Base-by-base conservation (phyloP, 2,888 invertebrate genomes). In the Standfussiana lucernea region DNA sequence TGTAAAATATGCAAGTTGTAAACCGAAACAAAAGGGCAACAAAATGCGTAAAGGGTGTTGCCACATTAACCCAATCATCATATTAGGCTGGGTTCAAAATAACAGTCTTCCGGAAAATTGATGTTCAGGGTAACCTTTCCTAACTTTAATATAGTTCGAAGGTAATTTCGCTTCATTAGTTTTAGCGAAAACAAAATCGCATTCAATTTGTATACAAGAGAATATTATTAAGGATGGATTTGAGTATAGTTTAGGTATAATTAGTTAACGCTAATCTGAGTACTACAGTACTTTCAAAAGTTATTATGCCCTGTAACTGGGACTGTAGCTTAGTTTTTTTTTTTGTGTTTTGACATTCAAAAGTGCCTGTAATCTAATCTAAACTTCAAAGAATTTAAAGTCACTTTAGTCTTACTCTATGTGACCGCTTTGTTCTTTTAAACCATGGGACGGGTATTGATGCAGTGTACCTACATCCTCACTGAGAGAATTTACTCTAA, bases 131-230 rank as follows among this genome's bases (percentile, higher is more conserved):
- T 32, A 85, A 70, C 81, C 62, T 72, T 75, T 68, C 69, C 69
- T 64, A 77, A 82, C 77, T 82, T 79, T 80, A 79, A 79, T 76
- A 82, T 77, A 77, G 75, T 79, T 78, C n/a, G 32, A 61, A 78
- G 76, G 81, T 86, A 84, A 84, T 76, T 86, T 66, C 64, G 72
- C 70, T 75, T 80, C 80, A 85, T 83, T 83, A 72, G 74, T 75
- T 86, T 71, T 56, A 59, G 45, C 37, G 59, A 67, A 86, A 85
- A 80, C 71, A 77, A 82, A 86, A 82, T 82, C 64, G 82, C 72
- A 75, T 86, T 77, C 56, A 86, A 86, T 86, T 83, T 59, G 72
- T 47, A 62, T 6, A 56, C 47, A 53, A 50, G 32, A 59, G 15
- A 67, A 40, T 42, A 61, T 64, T 32, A 53, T 61, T 64, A 7